Conservation (phyloP, 1,140 invertebrate genomes). For the Pristionchus pacificus region DNA sequence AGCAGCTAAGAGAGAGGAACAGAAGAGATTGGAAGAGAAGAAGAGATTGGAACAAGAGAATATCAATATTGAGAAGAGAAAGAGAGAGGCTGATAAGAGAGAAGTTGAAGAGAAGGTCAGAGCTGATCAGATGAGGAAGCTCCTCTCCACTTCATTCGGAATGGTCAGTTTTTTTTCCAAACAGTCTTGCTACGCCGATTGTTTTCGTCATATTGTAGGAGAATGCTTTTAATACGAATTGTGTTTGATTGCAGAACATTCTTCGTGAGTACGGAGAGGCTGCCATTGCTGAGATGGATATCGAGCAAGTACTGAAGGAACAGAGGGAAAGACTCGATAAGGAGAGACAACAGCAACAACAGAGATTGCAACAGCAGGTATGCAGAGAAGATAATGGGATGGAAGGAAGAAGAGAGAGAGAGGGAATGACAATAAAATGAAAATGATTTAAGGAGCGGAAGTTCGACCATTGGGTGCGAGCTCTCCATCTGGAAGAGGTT, state of each 20-base stretch:
- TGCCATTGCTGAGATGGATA: slow-evolving; percentile 48
- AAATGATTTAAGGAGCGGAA: slow-evolving; percentile 57
- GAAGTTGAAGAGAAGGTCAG: slow-evolving; percentile 39
- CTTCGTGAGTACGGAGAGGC: slow-evolving; percentile 52
- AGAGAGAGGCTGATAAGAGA: slow-evolving; percentile 43
- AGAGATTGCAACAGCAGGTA: slow-evolving; percentile 27
- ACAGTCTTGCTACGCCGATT: not conserved
- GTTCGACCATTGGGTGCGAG: slow-evolving; percentile 52
- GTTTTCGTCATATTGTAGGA: slow-evolving; percentile 32
- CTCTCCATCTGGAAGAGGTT: slow-evolving; percentile 55
- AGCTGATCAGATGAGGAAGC: slow-evolving; percentile 26
- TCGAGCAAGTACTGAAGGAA: slow-evolving; percentile 46
- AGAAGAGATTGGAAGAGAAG: slow-evolving; percentile 48
- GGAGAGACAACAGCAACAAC: slow-evolving; percentile 27
- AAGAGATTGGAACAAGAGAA: slow-evolving; percentile 51
- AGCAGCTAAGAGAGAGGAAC: slow-evolving; percentile 44
- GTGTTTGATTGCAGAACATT: slow-evolving; percentile 47
- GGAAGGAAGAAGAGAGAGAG: slow-evolving; percentile 45
- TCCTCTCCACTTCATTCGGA: slow-evolving; percentile 13
- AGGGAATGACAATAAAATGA: slow-evolving; percentile 43
- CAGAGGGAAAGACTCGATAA: slow-evolving; percentile 41
- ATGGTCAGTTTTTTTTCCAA: not conserved
- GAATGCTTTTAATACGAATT: slow-evolving; percentile 42
- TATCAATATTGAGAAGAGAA: slow-evolving; percentile 45
- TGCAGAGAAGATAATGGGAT: slow-evolving; percentile 25